phyloP scores from a whole-genome alignment of 1,140 invertebrate genomes.

The Macrotrachela quadricornifera region DNA sequence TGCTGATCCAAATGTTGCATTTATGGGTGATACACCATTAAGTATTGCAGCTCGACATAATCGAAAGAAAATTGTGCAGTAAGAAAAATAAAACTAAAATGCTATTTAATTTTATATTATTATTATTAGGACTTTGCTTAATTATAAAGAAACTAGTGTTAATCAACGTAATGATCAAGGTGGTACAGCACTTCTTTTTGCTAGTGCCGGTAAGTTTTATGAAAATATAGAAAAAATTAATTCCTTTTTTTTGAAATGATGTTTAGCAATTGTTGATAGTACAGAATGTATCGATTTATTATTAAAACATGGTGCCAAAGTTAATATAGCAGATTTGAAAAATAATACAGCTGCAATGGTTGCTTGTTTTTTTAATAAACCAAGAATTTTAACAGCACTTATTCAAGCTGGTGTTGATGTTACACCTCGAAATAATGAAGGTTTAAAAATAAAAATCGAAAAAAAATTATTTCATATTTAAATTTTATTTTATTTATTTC shows the following conservation, averaged over 20 bases:
- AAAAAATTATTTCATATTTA: background rate
- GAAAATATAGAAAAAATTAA: background rate
- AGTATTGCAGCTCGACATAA: constrained; percentile 9
- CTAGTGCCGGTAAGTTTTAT: background rate
- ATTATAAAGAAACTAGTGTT: constrained; percentile 6
- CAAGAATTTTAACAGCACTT: constrained; percentile 5
- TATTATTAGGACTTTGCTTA: background rate
- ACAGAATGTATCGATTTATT: constrained; percentile 3
- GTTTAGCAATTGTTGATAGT: constrained; percentile 1
- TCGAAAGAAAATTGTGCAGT: constrained; percentile 1
- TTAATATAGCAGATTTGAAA: constrained; percentile 4
- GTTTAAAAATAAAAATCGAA: background rate
- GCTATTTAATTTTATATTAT: background rate
- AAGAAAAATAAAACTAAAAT: background rate
- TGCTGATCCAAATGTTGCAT: constrained; percentile 8
- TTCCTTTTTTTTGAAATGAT: background rate
- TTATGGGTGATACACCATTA: constrained; percentile 8
- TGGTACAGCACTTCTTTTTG: constrained; percentile 8
- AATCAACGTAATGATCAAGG: constrained; percentile 9
- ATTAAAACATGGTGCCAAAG: constrained; percentile 1
- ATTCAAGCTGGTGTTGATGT: constrained; percentile 2
- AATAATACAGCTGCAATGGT: constrained; percentile 8
- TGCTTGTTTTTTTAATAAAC: constrained; percentile 8
- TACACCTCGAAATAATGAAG: constrained; percentile 6
- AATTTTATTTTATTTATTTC: background rate